Evolutionary conservation across 2,888 invertebrate species (phyloP).

Genomic region (Tanytarsus gracilentus): DNA sequence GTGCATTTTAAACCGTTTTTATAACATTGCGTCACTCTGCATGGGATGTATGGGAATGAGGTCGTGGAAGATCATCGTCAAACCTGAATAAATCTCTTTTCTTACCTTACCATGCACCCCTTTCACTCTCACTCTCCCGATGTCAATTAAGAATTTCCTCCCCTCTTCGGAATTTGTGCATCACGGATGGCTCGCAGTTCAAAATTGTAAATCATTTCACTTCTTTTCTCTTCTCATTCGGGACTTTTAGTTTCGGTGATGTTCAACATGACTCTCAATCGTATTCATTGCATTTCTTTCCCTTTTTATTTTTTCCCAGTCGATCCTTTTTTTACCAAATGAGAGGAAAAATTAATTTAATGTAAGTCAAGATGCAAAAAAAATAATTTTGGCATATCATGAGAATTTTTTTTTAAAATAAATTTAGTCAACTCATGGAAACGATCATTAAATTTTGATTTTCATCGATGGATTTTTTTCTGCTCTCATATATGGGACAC

Average conservation of each 20-base stretch:
- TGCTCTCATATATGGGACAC: no score
- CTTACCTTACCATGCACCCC: not conserved
- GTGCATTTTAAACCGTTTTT: not conserved
- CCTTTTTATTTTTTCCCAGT: not conserved
- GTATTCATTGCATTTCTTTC: slow-evolving; percentile 27
- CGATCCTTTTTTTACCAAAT: no score
- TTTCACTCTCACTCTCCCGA: no score
- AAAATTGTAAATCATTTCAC: slow-evolving; percentile 28
- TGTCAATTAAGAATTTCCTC: slow-evolving; percentile 23
- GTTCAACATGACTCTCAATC: slow-evolving; percentile 8
- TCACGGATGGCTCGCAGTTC: slow-evolving; percentile 15
- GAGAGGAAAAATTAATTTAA: no score
- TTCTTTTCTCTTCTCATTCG: not conserved
- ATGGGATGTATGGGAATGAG: slow-evolving; percentile 21
- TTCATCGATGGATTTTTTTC: no score
- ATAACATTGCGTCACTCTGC: not conserved
- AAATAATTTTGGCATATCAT: no score
- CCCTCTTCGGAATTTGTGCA: not conserved
- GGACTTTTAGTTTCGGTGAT: slow-evolving; percentile 11
- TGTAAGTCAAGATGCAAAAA: no score
- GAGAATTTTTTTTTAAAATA: no score
- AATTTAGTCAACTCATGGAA: no score
- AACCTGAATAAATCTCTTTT: not conserved
- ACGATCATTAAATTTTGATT: no score
- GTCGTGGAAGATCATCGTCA: slow-evolving; percentile 12